Base-by-base conservation (phyloP, 1,140 invertebrate species). In the Cherax quadricarinatus region DNA sequence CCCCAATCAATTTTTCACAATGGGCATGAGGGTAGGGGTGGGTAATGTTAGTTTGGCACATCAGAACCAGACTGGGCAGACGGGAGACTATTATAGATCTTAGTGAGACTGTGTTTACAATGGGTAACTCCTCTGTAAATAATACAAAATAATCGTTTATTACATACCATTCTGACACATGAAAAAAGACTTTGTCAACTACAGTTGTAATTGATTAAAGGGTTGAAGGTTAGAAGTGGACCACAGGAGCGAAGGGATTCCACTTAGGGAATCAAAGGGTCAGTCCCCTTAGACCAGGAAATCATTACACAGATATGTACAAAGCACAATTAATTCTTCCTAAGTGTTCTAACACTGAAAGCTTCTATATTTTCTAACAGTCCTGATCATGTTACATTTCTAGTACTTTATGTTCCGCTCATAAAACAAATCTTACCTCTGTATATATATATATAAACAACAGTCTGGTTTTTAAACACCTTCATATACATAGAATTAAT, bases 401-500 rank as follows among this genome's bases (percentile, higher is more conserved):
- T 91, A 86, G 62, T 91, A 87, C 89, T 87, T 41, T 41, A 91
- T 81, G 78, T 86, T 87, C 81, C 83, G 82, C 16, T 82, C 86
- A 73, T 86, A 91, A 91, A 82, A 91, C 86, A 89, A 91, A 91
- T 86, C 83, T 91, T 86, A 86, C 85, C 83, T 91, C 87, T 91
- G 89, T 86, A 91, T 80, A 86, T 91, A 91, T 86, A 91, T 80
- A 86, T 91, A 91, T 91, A 91, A 91, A 91, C 89, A 91, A 91
- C 85, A 86, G 89, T 80, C 87, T 75, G 84, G 87, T 80, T 91
- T 84, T 91, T 86, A 81, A 86, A 91, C 85, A 86, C 85, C 87
- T 86, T 86, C 89, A 91, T 91, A 53, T 91, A 91, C 84, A 91
- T 87, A 86, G 78, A 87, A 90, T 80, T 70, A 91, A 84, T 84